phyloP scores from a whole-genome alignment of 2,888 invertebrate genomes.

The Cryptophagus acutangulus region DNA sequence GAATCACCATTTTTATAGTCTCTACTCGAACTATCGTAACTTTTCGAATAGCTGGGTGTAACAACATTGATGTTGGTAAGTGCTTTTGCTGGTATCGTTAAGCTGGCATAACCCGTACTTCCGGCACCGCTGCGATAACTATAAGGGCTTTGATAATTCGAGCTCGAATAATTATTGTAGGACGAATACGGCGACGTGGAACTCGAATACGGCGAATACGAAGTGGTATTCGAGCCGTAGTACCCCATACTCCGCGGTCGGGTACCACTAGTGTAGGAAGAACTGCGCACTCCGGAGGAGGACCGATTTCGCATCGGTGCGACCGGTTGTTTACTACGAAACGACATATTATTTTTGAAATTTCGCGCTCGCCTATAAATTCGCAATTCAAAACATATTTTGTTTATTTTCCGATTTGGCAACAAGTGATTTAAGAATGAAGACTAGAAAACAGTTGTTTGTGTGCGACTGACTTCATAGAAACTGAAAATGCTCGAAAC shows the following conservation, averaged over 20 bases:
- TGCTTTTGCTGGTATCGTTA: constrained; percentile 58
- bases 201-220: constrained; percentile 36
- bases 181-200: not conserved
- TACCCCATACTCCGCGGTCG: constrained; percentile 40
- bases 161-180: constrained; percentile 38
- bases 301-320: constrained; percentile 41
- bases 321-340: constrained; percentile 38
- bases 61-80: constrained; percentile 57
- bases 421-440: not conserved
- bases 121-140: constrained; percentile 50
- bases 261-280: constrained; percentile 28
- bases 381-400: not conserved
- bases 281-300: constrained; percentile 37
- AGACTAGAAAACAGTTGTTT: too few species aligned
- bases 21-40: constrained; percentile 43
- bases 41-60: constrained; percentile 49
- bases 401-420: constrained; percentile 3
- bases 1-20: constrained; percentile 42
- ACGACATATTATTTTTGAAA: constrained; percentile 20
- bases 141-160: constrained; percentile 50
- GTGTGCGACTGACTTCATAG: constrained; percentile 16
- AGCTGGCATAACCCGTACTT: constrained; percentile 61
- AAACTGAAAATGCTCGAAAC: constrained; percentile 18
- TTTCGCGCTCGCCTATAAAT: too few species aligned
- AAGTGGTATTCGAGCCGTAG: constrained; percentile 28